These are phyloP conservation scores for Acanthochromis polyacanthus DNA, from an alignment of 2,113 vertebrate genomes.

Conservation along the genomic window DNA sequence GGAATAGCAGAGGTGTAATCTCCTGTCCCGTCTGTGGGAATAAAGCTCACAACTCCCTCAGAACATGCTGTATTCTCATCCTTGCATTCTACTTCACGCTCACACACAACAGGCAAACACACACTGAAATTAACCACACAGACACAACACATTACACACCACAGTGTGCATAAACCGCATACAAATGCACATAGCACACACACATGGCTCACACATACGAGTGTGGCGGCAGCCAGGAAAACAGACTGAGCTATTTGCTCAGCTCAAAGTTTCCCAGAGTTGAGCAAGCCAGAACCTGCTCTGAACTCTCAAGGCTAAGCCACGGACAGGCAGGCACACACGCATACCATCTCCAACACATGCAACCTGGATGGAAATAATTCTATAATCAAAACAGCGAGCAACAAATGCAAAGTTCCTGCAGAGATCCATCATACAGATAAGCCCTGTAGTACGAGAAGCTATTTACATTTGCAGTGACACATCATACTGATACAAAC, in stretches of 20 bases:
- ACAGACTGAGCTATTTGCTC: conserved; percentile 84
- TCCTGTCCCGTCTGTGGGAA: conserved; percentile 68
- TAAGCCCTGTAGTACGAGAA: background rate
- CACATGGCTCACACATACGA: conserved; percentile 66
- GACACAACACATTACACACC: conserved; percentile 53
- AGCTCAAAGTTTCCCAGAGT: conserved; percentile 85
- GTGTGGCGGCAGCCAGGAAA: conserved; percentile 72
- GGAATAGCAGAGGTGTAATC: conserved; percentile 78
- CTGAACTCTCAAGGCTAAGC: conserved; percentile 72
- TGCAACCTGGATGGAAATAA: conserved; percentile 60
- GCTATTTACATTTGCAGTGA: background rate
- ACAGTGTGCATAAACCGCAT: conserved; percentile 21
- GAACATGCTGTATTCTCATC: conserved; percentile 32
- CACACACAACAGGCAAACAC: conserved; percentile 10
- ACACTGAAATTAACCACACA: conserved; percentile 36
- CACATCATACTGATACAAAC: conserved; percentile 1
- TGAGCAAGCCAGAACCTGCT: conserved; percentile 85
- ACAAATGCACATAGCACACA: conserved; percentile 23
- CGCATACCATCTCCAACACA: conserved; percentile 55
- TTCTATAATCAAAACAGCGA: conserved; percentile 39
- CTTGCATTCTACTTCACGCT: conserved; percentile 15
- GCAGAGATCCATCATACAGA: conserved; percentile 14
- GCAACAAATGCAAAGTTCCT: conserved; percentile 27
- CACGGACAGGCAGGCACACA: conserved; percentile 64
- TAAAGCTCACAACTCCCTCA: conserved; percentile 43